Evolutionary conservation across 2,888 invertebrate genomes (phyloP).

Genomic region (Embidobia sp.): DNA sequence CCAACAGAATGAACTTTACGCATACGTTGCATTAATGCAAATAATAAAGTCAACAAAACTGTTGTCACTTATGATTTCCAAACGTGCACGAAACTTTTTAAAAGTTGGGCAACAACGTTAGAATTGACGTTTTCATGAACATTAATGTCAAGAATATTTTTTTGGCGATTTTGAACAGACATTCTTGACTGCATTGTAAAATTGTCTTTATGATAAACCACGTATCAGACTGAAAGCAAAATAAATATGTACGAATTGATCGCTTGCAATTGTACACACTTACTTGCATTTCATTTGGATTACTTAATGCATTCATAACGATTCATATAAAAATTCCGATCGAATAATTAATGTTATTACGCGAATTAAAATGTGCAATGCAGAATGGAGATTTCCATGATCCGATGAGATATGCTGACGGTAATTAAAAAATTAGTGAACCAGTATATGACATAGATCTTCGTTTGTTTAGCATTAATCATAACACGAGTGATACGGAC

Average conservation of each 20-base stretch:
- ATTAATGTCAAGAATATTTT: too few species aligned
- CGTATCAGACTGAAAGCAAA: conserved; percentile 1
- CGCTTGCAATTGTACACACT: conserved; percentile 3
- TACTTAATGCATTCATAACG: conserved; percentile 42
- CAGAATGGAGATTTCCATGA: conserved; percentile 62
- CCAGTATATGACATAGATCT: conserved; percentile 46
- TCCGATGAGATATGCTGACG: conserved; percentile 50
- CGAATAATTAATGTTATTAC: conserved; percentile 58
- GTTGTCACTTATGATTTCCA: too few species aligned
- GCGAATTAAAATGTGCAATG: conserved; percentile 36
- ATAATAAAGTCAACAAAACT: too few species aligned
- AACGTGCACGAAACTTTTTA: too few species aligned
- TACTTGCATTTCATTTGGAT: conserved; percentile 38
- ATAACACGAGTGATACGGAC: conserved; percentile 20
- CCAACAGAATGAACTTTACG: conserved; percentile 18
- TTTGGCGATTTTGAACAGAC: too few species aligned
- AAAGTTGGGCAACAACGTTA: too few species aligned
- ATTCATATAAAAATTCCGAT: conserved; percentile 50
- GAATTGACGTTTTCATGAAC: too few species aligned
- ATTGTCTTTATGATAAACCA: not conserved
- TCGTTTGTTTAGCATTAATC: conserved; percentile 28
- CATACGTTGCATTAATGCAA: too few species aligned
- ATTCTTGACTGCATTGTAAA: too few species aligned
- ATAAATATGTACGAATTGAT: conserved; percentile 12
- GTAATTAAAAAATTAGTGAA: conserved; percentile 48